Evolutionary conservation across 2,797 vertebrate species (phyloP).

Genomic region (Lutjanus argentimaculatus): DNA sequence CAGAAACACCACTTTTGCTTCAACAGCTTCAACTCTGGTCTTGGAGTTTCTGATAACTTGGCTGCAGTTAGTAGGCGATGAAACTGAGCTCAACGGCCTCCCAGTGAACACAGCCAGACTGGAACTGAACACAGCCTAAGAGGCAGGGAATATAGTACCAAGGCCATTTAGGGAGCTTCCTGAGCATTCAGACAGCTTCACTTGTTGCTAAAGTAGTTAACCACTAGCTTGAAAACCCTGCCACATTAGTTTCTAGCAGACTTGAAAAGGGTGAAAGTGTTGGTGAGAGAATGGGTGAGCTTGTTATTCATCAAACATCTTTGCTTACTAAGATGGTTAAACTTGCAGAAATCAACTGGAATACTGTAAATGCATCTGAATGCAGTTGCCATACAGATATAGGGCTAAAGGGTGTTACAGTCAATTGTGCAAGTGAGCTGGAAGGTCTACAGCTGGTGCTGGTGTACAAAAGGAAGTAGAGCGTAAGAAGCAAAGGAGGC

Average conservation of each 20-base stretch:
- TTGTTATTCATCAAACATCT: neutral
- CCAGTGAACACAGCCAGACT: too few relatives aligned
- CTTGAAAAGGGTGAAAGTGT: neutral
- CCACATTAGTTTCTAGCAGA: neutral
- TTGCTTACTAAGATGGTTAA: neutral
- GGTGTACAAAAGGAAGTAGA: slow-evolving; percentile 45
- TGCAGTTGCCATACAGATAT: slow-evolving; percentile 28
- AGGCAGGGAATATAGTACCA: too few relatives aligned
- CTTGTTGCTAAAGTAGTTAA: too few relatives aligned
- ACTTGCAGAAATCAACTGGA: slow-evolving; percentile 17
- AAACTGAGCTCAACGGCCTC: too few relatives aligned
- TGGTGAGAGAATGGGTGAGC: neutral
- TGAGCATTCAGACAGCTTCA: too few relatives aligned
- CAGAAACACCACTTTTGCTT: too few relatives aligned
- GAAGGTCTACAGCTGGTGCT: slow-evolving; percentile 50
- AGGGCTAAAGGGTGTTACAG: slow-evolving; percentile 22
- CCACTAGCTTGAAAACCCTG: too few relatives aligned
- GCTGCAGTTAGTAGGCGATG: too few relatives aligned
- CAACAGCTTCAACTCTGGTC: too few relatives aligned
- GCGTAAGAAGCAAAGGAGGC: slow-evolving; percentile 21
- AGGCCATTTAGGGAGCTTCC: too few relatives aligned
- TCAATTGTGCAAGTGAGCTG: slow-evolving; percentile 33
- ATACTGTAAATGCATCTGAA: slow-evolving; percentile 23
- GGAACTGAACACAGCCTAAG: too few relatives aligned
- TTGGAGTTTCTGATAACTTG: too few relatives aligned